These are phyloP conservation scores for Melanotaenia duboulayi DNA, from an alignment of 2,113 vertebrate genomes.

Conservation along the genomic window DNA sequence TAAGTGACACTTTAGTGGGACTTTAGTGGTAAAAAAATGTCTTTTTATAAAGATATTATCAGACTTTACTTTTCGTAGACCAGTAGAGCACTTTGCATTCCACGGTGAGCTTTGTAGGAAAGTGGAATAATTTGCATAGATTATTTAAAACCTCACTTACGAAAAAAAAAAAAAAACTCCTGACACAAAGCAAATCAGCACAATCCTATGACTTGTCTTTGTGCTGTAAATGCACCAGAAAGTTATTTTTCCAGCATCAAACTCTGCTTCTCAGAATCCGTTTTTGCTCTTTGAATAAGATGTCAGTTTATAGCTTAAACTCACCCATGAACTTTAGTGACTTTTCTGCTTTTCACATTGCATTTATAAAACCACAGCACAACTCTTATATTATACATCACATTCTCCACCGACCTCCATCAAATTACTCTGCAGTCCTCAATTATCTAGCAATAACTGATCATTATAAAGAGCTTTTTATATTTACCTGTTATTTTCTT, in stretches of 20 bases:
- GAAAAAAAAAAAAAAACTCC: conserved; percentile 34
- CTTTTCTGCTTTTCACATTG: conserved; percentile 38
- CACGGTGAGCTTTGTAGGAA: conserved; percentile 31
- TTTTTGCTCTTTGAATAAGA: conserved; percentile 24
- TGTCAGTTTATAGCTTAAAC: conserved; percentile 32
- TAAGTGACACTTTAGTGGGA: background rate
- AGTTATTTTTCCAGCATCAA: background rate
- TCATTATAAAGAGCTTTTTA: conserved; percentile 29
- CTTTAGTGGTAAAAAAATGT: conserved; percentile 9
- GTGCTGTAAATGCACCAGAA: conserved; percentile 44
- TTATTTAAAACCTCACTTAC: conserved; percentile 64
- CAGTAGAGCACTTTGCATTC: conserved; percentile 28
- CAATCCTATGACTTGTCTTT: conserved; percentile 40
- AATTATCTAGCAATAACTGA: conserved; percentile 31
- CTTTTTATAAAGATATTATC: conserved; percentile 30
- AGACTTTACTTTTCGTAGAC: background rate
- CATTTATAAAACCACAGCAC: conserved; percentile 18
- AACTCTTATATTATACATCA: conserved; percentile 1
- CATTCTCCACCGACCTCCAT: conserved; percentile 25
- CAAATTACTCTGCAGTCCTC: conserved; percentile 10
- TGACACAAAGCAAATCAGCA: conserved; percentile 30
- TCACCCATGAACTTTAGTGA: conserved; percentile 48
- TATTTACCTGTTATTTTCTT: conserved; percentile 5
- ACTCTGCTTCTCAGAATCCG: conserved; percentile 1
- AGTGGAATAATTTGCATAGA: conserved; percentile 40